Percentiles rank a stretch among this genome's conserved stretches.
phyloP scores from a whole-genome alignment of 1,140 invertebrate species.

The Panonychus citri region DNA sequence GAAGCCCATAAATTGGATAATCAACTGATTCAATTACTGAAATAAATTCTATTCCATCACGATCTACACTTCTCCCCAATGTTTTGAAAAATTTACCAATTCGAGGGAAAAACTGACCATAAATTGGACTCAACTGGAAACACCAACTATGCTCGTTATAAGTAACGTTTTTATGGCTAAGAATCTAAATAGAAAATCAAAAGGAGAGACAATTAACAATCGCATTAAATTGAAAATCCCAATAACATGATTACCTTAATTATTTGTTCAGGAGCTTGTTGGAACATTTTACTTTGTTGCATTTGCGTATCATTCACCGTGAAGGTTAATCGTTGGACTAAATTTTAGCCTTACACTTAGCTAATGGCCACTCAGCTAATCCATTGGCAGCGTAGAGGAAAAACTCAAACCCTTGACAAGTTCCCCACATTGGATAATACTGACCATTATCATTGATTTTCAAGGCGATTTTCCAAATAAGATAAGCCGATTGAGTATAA shows the following conservation, averaged over 20 bases:
- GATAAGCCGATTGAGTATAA: slow-evolving; percentile 43
- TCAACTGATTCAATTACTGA: slow-evolving; percentile 30
- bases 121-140: slow-evolving; percentile 38
- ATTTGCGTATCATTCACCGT: not conserved
- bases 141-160: slow-evolving; percentile 51
- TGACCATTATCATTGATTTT: slow-evolving; percentile 39
- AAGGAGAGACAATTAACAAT: not conserved
- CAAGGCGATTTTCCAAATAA: slow-evolving; percentile 36
- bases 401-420: slow-evolving; percentile 66
- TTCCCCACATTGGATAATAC: slow-evolving; percentile 64
- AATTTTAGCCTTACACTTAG: slow-evolving; percentile 12
- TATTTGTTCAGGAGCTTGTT: not conserved
- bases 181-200: not conserved
- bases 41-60: slow-evolving; percentile 36
- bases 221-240: not conserved
- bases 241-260: not conserved
- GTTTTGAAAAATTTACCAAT: slow-evolving; percentile 37
- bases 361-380: slow-evolving; percentile 23
- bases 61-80: slow-evolving; percentile 42
- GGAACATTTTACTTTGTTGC: not conserved
- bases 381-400: slow-evolving; percentile 40
- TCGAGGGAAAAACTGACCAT: slow-evolving; percentile 24
- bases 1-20: slow-evolving; percentile 55
- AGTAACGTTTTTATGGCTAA: slow-evolving; percentile 34
- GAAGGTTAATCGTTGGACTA: not conserved